phyloP scores from a whole-genome alignment of 2,797 vertebrate genomes.

The Adelosebastes latens region DNA sequence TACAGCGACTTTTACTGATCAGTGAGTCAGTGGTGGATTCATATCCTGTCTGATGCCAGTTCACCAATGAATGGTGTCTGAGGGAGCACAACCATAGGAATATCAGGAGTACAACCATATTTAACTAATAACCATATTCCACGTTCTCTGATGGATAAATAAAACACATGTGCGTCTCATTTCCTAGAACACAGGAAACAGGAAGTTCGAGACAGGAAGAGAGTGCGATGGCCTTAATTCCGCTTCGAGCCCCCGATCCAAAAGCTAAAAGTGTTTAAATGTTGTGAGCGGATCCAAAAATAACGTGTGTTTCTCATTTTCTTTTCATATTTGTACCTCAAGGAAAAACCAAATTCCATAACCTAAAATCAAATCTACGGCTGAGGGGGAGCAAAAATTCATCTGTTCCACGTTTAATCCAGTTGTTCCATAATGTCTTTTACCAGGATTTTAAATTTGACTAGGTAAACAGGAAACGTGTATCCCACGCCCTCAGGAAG shows the following conservation, averaged over 20 bases:
- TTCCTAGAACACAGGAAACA: slow-evolving; percentile 65
- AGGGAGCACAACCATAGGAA: background rate
- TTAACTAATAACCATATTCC: slow-evolving; percentile 27
- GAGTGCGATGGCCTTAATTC: slow-evolving; percentile 18
- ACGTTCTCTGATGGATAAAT: slow-evolving; percentile 35
- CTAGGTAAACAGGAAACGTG: slow-evolving; percentile 33
- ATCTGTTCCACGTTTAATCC: slow-evolving; percentile 22
- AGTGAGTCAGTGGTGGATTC: slow-evolving; percentile 29
- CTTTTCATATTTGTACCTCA: background rate
- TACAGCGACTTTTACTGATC: background rate
- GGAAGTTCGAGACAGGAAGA: slow-evolving; percentile 59
- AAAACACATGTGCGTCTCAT: slow-evolving; percentile 48
- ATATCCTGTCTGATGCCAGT: slow-evolving; percentile 34
- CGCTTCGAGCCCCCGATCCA: background rate
- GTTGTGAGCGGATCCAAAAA: slow-evolving; percentile 10
- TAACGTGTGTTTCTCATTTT: slow-evolving; percentile 20
- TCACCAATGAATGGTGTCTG: slow-evolving; percentile 2
- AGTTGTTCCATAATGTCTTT: slow-evolving; percentile 14
- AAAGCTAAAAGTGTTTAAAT: slow-evolving; percentile 31
- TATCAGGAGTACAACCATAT: slow-evolving; percentile 12
- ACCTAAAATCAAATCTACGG: slow-evolving; percentile 9
- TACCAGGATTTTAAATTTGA: slow-evolving; percentile 15
- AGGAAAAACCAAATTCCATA: slow-evolving; percentile 1
- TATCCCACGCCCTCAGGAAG: slow-evolving; percentile 6
- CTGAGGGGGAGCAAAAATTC: background rate